phyloP scores from a whole-genome alignment of 2,113 vertebrate genomes.

The Cranoglanis bouderius region DNA sequence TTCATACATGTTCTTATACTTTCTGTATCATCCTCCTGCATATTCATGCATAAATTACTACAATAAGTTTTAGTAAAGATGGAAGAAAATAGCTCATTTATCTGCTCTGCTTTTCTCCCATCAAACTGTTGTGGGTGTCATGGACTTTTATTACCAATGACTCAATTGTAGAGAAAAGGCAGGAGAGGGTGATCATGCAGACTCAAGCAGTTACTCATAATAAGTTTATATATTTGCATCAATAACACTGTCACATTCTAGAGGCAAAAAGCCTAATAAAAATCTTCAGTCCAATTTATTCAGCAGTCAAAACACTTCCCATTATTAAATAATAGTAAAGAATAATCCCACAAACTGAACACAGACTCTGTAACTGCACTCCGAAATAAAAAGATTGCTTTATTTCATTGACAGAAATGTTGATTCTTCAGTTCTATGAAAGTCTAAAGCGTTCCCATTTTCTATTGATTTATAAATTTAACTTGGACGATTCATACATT shows the following conservation, averaged over 20 bases:
- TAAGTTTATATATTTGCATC: neutral
- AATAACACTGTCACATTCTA: neutral
- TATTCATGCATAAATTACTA: neutral
- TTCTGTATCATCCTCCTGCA: neutral
- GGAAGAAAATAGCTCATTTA: neutral
- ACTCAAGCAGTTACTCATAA: constrained; percentile 6
- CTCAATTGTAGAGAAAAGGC: neutral
- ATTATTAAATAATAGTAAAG: neutral
- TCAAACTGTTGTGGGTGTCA: neutral
- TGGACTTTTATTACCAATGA: neutral
- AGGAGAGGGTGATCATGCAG: neutral
- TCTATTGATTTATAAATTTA: neutral
- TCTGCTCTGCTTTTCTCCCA: neutral
- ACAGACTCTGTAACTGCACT: neutral
- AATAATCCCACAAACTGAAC: neutral
- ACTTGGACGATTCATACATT: neutral
- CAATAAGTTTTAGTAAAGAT: neutral
- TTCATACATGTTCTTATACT: neutral
- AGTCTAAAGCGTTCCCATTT: neutral
- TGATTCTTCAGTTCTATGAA: neutral
- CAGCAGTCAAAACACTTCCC: too few species aligned
- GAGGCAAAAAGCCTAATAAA: neutral
- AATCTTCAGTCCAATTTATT: neutral
- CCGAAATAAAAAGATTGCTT: neutral
- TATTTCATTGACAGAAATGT: neutral